Base-by-base conservation (phyloP, 2,888 invertebrate species). In the Pachliopta kotzebuea region DNA sequence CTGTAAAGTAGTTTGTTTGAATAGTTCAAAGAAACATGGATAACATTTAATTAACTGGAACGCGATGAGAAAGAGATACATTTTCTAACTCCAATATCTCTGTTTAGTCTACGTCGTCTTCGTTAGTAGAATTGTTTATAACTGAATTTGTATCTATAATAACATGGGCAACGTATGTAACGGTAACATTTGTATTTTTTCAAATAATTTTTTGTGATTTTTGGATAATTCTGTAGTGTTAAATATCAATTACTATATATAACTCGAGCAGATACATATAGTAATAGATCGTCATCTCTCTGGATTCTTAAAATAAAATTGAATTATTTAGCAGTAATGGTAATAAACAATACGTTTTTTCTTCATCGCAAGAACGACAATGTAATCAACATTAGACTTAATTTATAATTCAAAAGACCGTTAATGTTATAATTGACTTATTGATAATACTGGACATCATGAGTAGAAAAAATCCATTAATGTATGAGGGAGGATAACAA, bases 51-150 rank as follows among this genome's bases (percentile, higher is more conserved):
- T 65, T 60, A 65, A 57, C 45, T 54, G 45, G 58, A 20, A 54
- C 58, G 60, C 53, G 45, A 18, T 24, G 56, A 57, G 53, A 60
- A 42, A 49, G 45, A 65, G 45, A 65, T 60, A 65, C 56, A 61
- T 65, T 61, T 54, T 57, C 65, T 61, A 54, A 60, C 56, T 64
- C 42, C 42, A 63, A 45, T 31, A 65, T 49, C 52, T 60, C 53
- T 60, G 65, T 65, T 65, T 61, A 65, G 60, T 61, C 65, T 65
- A 53, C 53, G 53, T 21, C 26, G 26, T 52, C 56, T 53, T 65
- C 21, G 17, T 45, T 24, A 57, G 42, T 52, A 29, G 60, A 24
- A 45, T 57, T 62, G 60, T 56, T 37, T 60, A 60, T 56, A 50
- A 26, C 60, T 29, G 49, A 50, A 61, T 45, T 61, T 21, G 29